These are phyloP conservation scores for Oplegnathus fasciatus DNA, from an alignment of 2,113 vertebrate genomes.

Conservation along the genomic window DNA sequence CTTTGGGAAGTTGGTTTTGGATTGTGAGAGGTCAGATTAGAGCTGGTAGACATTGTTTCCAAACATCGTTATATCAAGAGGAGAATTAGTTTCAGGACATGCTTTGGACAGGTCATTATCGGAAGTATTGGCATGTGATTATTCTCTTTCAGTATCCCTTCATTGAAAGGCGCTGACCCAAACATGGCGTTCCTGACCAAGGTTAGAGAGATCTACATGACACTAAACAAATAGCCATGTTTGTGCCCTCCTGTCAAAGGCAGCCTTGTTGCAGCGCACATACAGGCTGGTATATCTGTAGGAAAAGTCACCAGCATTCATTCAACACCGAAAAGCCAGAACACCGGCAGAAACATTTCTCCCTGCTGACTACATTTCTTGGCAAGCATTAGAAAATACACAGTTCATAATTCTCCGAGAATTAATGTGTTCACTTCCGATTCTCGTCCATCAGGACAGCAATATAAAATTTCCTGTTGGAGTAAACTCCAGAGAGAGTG, in stretches of 20 bases:
- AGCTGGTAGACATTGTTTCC: conserved; percentile 40
- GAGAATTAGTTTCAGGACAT: conserved; percentile 62
- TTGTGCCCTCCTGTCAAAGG: conserved; percentile 14
- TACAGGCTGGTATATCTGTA: neutral
- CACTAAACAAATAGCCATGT: conserved; percentile 51
- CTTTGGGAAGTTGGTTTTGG: neutral
- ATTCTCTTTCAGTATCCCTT: conserved; percentile 48
- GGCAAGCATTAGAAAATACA: conserved; percentile 39
- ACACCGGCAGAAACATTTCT: conserved; percentile 18
- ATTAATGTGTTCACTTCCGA: conserved; percentile 52
- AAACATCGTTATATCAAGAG: conserved; percentile 49
- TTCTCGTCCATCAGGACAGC: conserved; percentile 42
- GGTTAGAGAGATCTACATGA: conserved; percentile 46
- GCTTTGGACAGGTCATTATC: conserved; percentile 68
- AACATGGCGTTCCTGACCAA: conserved; percentile 43
- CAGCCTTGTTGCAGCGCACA: neutral
- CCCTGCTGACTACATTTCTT: conserved; percentile 45
- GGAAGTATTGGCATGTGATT: conserved; percentile 64
- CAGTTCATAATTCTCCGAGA: conserved; percentile 52
- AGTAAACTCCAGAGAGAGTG: conserved; percentile 3
- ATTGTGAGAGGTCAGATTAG: conserved; percentile 15
- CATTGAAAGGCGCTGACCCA: conserved; percentile 73
- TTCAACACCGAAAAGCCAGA: conserved; percentile 2
- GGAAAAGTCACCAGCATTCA: conserved; percentile 36
- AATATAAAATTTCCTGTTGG: conserved; percentile 15